Evolutionary conservation across 2,888 invertebrate genomes (phyloP).

Genomic region (Drosophila macrospina): DNA sequence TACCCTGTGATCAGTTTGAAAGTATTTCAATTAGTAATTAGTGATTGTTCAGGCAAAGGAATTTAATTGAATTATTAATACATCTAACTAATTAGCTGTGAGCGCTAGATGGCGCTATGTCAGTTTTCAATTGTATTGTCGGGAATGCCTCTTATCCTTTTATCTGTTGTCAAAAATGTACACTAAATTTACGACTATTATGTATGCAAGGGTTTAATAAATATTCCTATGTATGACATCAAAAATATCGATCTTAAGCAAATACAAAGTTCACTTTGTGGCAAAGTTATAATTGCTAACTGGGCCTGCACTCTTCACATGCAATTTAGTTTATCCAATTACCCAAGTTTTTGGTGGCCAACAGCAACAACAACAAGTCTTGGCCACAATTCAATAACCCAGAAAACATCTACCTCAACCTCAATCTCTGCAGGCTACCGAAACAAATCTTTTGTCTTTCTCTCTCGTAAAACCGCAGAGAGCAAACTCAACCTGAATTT

Average conservation of each 20-base stretch:
- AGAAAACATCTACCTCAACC: background rate
- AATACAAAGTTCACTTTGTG: background rate
- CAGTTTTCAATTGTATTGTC: too few relatives aligned
- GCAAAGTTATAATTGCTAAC: background rate
- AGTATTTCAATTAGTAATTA: too few relatives aligned
- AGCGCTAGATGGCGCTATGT: too few relatives aligned
- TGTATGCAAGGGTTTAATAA: too few relatives aligned
- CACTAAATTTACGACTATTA: too few relatives aligned
- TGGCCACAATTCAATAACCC: conserved; percentile 39
- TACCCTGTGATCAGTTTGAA: too few relatives aligned
- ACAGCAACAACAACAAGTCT: conserved; percentile 29
- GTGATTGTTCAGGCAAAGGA: too few relatives aligned
- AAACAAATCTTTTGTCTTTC: conserved; percentile 30
- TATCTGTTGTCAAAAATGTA: too few relatives aligned
- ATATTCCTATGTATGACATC: background rate
- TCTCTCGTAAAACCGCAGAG: conserved; percentile 23
- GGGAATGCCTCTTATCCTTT: too few relatives aligned
- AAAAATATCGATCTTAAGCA: background rate
- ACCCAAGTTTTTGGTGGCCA: conserved; percentile 30
- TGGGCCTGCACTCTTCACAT: background rate
- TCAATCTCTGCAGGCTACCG: conserved; percentile 7
- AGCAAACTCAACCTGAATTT: conserved; percentile 36
- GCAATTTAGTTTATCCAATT: conserved; percentile 41
- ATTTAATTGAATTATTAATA: too few relatives aligned
- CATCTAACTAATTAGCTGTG: too few relatives aligned